phyloP scores from a whole-genome alignment of 2,888 invertebrate genomes.

The Cheilosia impressa region DNA sequence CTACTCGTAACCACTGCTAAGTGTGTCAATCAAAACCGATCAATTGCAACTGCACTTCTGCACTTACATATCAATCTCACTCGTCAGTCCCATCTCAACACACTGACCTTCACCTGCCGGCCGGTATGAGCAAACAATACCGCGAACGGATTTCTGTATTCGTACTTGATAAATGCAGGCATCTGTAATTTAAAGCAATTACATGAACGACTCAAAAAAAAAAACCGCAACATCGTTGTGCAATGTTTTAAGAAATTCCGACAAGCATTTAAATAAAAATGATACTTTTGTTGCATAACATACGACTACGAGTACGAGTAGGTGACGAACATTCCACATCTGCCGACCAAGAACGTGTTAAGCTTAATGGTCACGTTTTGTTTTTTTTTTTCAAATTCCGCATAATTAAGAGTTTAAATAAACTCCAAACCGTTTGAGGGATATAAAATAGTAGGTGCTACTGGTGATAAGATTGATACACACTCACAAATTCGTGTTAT shows the following conservation, averaged over 20 bases:
- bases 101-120: too few relatives aligned
- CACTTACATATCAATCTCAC: too few relatives aligned
- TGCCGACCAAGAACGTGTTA: constrained; percentile 8
- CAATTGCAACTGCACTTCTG: too few relatives aligned
- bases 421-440: background rate
- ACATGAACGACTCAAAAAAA: background rate
- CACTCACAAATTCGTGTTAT: constrained; percentile 1
- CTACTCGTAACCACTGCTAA: too few relatives aligned
- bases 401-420: background rate
- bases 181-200: constrained; percentile 1
- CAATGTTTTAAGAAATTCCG: constrained; percentile 1
- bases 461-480: background rate
- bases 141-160: background rate
- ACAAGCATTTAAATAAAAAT: background rate
- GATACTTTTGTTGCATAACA: background rate
- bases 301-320: background rate
- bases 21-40: too few relatives aligned
- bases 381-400: background rate
- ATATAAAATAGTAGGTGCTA: background rate
- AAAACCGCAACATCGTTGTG: background rate
- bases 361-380: background rate
- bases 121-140: too few relatives aligned
- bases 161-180: background rate
- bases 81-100: too few relatives aligned
- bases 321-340: constrained; percentile 1